Evolutionary conservation across 2,888 invertebrate genomes (phyloP).

Genomic region (Rhingia campestris): DNA sequence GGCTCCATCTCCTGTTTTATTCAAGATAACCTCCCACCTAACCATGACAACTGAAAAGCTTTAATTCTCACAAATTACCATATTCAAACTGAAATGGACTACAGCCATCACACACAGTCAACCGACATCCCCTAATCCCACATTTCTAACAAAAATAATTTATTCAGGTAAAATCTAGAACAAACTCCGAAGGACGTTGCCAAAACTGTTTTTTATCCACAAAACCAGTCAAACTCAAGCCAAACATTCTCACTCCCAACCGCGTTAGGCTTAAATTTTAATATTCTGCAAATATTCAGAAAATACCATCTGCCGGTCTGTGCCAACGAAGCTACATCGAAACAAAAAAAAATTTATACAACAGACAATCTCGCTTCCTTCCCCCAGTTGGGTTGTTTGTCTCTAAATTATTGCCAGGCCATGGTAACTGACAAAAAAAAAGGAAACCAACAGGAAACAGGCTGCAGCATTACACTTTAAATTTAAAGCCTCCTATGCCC

Average conservation of each 20-base stretch:
- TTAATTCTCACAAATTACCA: background rate
- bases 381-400: slow-evolving; percentile 30
- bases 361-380: slow-evolving; percentile 37
- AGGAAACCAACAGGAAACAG: background rate
- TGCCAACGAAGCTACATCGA: slow-evolving; percentile 26
- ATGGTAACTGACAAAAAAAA: slow-evolving; percentile 18
- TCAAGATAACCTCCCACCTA: background rate
- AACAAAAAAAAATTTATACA: background rate
- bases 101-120: background rate
- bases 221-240: slow-evolving; percentile 19
- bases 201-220: slow-evolving; percentile 36
- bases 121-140: slow-evolving; percentile 16
- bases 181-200: slow-evolving; percentile 50
- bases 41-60: background rate
- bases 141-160: slow-evolving; percentile 34
- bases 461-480: slow-evolving; percentile 53
- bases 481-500: slow-evolving; percentile 48
- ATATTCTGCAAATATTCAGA: slow-evolving; percentile 57
- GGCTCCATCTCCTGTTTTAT: background rate
- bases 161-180: slow-evolving; percentile 56
- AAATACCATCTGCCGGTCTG: slow-evolving; percentile 63
- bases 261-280: slow-evolving; percentile 36
- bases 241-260: slow-evolving; percentile 14
- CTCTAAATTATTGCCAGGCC: slow-evolving; percentile 49
- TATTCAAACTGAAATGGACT: background rate